Base-by-base conservation (phyloP, 92 coral and sea anemone genomes). In the Phenganax stokvisi region DNA sequence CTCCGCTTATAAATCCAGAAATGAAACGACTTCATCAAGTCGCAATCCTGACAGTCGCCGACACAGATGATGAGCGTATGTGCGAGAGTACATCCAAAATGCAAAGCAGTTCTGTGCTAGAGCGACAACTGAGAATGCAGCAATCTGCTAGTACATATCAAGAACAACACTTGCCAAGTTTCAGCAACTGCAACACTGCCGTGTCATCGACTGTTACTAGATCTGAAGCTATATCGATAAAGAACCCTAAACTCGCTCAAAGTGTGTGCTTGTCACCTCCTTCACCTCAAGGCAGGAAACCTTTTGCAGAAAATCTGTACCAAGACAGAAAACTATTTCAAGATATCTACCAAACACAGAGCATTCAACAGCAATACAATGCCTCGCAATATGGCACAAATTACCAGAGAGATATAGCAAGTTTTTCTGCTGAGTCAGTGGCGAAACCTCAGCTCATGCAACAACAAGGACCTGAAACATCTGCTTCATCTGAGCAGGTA, bases 1-100 rank as follows among this genome's bases (percentile, higher is more conserved):
- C 99, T 3, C 99, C 99, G 12, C 88, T 96, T 64, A 92, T 96
- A 56, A 96, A 96, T 68, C 99, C 99, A 2, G 99, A 96, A 82
- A 96, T 96, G 99, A 97, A 96, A 87, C 85, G 99, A 70, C 90
- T 96, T 7, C 99, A 96, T 83, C 99, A 97, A 47, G 90, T 90
- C 13, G 99, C 99, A 31, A 92, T 97, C 57, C 87, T 89, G 44
- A 87, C 90, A 44, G 97, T 89, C n/a, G 87, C 78, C n/a, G 93
- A 79, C 25, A 64, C 74, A 54, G 69, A 56, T 10, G 83, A 63
- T 53, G 84, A 76, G 61, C 56, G 68, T 29, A 72, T 77, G 85
- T 52, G 85, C 83, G 30, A 80, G 70, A 58, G 79, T 60, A 6
- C 84, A 75, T 74, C 75, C 7, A 67, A 63, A 25, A 27, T 73